Evolutionary conservation across 2,113 vertebrate genomes (phyloP).

Genomic region (Copsychus sechellarum): DNA sequence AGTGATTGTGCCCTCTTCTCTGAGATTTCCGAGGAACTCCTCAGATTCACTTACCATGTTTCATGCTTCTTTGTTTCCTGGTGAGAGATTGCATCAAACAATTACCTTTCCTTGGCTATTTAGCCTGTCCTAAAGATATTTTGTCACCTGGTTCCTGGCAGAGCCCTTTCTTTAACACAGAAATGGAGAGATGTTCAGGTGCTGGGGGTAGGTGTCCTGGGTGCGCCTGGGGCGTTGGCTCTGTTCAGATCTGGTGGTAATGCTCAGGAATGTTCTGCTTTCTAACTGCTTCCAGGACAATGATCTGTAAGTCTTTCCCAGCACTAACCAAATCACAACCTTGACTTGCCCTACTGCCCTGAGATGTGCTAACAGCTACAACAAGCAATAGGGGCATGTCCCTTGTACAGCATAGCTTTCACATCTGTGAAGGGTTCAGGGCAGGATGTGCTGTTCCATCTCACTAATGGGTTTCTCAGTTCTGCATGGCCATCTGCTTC

Average conservation of each 20-base stretch:
- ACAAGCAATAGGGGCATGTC: not conserved
- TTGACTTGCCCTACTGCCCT: not conserved
- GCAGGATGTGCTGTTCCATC: not conserved
- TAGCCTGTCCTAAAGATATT: not conserved
- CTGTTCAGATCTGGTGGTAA: not conserved
- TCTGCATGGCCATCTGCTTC: slow-evolving; percentile 55
- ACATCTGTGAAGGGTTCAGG: not conserved
- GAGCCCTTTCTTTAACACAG: not conserved
- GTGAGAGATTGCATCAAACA: not conserved
- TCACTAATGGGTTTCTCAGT: not conserved
- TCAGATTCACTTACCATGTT: not conserved
- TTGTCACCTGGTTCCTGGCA: not conserved
- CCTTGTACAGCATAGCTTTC: not conserved
- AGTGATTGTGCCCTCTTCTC: not conserved
- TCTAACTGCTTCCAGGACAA: not conserved
- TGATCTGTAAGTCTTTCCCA: not conserved
- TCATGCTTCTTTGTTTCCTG: not conserved
- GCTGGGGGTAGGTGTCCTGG: not conserved
- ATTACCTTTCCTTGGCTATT: not conserved
- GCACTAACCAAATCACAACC: not conserved
- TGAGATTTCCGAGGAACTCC: not conserved
- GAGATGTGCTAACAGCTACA: not conserved
- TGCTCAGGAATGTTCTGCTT: not conserved
- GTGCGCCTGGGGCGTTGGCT: accelerated
- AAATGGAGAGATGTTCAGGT: not conserved